These are phyloP conservation scores for Sinhomidia bicolor DNA, from an alignment of 2,888 invertebrate species.

Conservation along the genomic window DNA sequence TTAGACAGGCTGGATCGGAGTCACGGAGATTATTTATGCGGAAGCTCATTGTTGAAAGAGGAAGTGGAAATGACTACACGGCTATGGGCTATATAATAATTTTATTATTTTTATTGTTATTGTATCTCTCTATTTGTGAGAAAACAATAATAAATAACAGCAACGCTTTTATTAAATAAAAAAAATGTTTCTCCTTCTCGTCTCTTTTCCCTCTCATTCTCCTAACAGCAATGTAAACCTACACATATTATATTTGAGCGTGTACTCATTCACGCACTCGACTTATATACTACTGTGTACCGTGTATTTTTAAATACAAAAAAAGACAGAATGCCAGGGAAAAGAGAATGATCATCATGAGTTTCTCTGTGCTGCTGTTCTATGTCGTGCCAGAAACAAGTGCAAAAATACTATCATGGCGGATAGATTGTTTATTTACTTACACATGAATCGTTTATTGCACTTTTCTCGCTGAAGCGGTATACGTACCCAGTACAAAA, in stretches of 20 bases:
- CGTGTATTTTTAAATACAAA: neutral
- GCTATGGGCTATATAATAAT: conserved; percentile 20
- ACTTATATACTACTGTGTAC: neutral
- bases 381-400: conserved; percentile 61
- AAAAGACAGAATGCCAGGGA: conserved; percentile 17
- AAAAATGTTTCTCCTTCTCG: neutral
- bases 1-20: conserved; percentile 52
- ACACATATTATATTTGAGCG: no score
- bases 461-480: conserved; percentile 28
- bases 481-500: neutral
- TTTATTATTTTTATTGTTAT: neutral
- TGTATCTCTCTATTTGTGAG: conserved; percentile 41
- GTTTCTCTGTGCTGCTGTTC: neutral
- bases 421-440: conserved; percentile 55
- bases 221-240: neutral
- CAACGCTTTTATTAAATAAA: no score
- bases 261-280: conserved; percentile 6
- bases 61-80: conserved; percentile 66
- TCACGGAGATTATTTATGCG: conserved; percentile 68
- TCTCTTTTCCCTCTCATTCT: neutral
- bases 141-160: conserved; percentile 11
- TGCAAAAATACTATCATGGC: conserved; percentile 21
- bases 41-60: conserved; percentile 67
- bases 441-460: conserved; percentile 51
- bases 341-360: conserved; percentile 15